These are phyloP conservation scores for Harpagifer antarcticus DNA, from an alignment of 2,797 vertebrate genomes.

Conservation along the genomic window DNA sequence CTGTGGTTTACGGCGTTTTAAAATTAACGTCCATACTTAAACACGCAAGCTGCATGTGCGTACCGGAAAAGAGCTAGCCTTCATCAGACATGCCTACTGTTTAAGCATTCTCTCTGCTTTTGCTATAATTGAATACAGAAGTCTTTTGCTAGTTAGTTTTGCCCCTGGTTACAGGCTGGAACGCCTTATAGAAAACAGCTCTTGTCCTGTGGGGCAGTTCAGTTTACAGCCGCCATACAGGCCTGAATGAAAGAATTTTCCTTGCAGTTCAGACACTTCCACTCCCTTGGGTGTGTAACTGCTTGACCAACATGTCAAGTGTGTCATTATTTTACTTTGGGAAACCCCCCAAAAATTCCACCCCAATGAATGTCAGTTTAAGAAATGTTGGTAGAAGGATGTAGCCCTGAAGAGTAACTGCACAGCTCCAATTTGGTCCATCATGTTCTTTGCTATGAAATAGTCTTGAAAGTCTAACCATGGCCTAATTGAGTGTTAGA, in stretches of 20 bases:
- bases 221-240: conserved; percentile 61
- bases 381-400: conserved; percentile 14
- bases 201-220: conserved; percentile 67
- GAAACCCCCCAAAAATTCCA: conserved; percentile 39
- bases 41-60: conserved; percentile 20
- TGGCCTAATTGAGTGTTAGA: conserved; percentile 10
- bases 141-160: conserved; percentile 52
- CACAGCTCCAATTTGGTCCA: conserved; percentile 9
- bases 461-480: conserved; percentile 32
- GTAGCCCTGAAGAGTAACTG: conserved; percentile 10
- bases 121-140: conserved; percentile 77
- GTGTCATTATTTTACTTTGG: conserved; percentile 55
- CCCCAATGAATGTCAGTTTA: conserved; percentile 28
- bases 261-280: conserved; percentile 58
- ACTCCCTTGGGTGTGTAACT: conserved; percentile 51
- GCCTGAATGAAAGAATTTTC: conserved; percentile 56
- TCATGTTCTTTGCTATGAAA: conserved; percentile 24
- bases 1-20: conserved; percentile 25
- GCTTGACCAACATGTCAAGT: conserved; percentile 58
- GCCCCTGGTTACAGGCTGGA: conserved; percentile 69
- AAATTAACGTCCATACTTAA: conserved; percentile 23
- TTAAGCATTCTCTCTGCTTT: conserved; percentile 64
- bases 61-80: conserved; percentile 16
- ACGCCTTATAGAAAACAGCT: conserved; percentile 78
- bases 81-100: conserved; percentile 60